These are phyloP conservation scores for Mystacornis crossleyi DNA, from an alignment of 2,113 vertebrate species.

Conservation along the genomic window DNA sequence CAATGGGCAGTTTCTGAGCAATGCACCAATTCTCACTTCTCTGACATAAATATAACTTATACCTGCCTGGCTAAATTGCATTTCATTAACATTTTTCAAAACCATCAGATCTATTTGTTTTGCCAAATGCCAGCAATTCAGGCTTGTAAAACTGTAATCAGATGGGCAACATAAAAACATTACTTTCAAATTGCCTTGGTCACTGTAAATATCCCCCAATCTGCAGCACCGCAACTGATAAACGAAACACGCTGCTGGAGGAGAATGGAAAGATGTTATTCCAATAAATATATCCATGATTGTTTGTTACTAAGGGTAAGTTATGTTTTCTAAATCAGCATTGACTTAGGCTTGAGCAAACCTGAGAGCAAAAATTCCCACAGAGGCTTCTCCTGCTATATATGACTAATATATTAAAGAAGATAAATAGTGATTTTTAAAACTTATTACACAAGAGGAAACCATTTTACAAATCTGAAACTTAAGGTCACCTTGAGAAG, in stretches of 20 bases:
- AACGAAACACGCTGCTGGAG: neutral
- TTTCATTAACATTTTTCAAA: slow-evolving; percentile 36
- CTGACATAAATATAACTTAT: neutral
- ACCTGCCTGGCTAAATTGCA: slow-evolving; percentile 4
- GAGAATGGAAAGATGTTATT: slow-evolving; percentile 33
- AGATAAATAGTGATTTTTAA: slow-evolving; percentile 65
- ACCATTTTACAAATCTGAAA: slow-evolving; percentile 66
- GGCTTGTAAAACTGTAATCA: slow-evolving; percentile 7
- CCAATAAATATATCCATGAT: slow-evolving; percentile 60
- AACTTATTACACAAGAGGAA: slow-evolving; percentile 51
- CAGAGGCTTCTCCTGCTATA: slow-evolving; percentile 9
- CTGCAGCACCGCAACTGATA: neutral
- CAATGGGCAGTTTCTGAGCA: neutral
- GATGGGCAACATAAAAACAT: slow-evolving; percentile 17
- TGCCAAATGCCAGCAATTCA: neutral
- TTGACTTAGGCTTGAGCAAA: slow-evolving; percentile 43
- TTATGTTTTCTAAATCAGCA: slow-evolving; percentile 49
- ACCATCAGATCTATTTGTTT: neutral
- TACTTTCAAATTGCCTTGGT: slow-evolving; percentile 48
- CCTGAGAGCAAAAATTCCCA: neutral
- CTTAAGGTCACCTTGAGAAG: slow-evolving; percentile 77
- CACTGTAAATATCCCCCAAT: slow-evolving; percentile 18
- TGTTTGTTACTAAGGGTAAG: slow-evolving; percentile 31
- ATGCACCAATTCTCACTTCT: neutral
- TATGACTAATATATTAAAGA: slow-evolving; percentile 41